phyloP scores from a whole-genome alignment of 1,140 invertebrate species.

The Campodea augens region DNA sequence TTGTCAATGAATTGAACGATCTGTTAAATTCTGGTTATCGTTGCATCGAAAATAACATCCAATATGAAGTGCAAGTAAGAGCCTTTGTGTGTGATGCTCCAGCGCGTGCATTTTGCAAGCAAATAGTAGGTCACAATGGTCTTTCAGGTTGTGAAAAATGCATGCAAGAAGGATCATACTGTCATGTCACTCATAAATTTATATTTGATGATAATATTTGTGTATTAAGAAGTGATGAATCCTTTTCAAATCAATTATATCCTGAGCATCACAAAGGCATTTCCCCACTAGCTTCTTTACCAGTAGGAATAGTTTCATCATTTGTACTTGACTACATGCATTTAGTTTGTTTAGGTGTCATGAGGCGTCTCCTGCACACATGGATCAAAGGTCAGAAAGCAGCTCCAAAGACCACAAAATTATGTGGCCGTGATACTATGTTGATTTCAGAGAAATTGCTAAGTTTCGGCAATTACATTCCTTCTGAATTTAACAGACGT shows the following conservation, averaged over 20 bases:
- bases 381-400: slow-evolving; percentile 5
- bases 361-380: background rate
- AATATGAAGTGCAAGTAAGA: background rate
- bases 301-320: background rate
- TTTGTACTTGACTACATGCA: background rate
- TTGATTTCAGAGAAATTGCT: too few relatives aligned
- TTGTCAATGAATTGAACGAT: slow-evolving; percentile 12
- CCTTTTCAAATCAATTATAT: background rate
- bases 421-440: too few relatives aligned
- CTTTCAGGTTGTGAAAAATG: slow-evolving; percentile 14
- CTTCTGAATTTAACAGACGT: too few relatives aligned
- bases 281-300: background rate
- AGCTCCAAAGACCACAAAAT: too few relatives aligned
- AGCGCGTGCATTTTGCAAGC: slow-evolving; percentile 10
- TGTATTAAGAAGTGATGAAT: slow-evolving; percentile 9
- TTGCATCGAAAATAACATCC: slow-evolving; percentile 6
- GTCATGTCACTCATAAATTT: slow-evolving; percentile 7
- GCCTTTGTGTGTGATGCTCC: slow-evolving; percentile 14
- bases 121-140: slow-evolving; percentile 9
- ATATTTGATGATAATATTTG: slow-evolving; percentile 7
- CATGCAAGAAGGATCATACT: slow-evolving; percentile 10
- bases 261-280: slow-evolving; percentile 1
- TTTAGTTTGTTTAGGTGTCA: too few relatives aligned
- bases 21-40: slow-evolving; percentile 8
- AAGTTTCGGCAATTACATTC: too few relatives aligned